phyloP scores from a whole-genome alignment of 2,797 vertebrate species.

The Lacerta viridis region DNA sequence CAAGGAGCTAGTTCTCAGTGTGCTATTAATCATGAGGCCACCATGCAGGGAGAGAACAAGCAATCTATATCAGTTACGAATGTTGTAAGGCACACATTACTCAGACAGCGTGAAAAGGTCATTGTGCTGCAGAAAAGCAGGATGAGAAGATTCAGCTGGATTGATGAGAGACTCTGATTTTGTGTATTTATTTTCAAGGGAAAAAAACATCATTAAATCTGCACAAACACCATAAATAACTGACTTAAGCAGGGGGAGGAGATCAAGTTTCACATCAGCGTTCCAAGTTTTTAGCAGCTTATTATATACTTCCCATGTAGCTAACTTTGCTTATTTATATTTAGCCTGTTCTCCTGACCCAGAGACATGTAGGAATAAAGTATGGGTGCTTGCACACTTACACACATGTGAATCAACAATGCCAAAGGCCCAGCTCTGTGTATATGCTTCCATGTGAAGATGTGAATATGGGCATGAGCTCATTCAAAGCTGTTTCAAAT shows the following conservation, averaged over 20 bases:
- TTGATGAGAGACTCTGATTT: constrained; percentile 72
- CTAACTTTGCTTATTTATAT: neutral
- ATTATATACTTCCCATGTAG: neutral
- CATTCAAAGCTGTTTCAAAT: neutral
- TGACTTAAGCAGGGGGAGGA: neutral
- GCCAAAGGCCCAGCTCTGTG: too few species aligned
- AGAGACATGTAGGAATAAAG: neutral
- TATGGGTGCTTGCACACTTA: too few species aligned
- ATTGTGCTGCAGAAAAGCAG: constrained; percentile 61
- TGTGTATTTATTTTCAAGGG: constrained; percentile 67
- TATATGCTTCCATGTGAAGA: neutral
- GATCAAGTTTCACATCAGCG: constrained; percentile 8
- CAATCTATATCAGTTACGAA: constrained; percentile 79
- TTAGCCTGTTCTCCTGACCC: neutral
- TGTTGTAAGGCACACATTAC: constrained; percentile 72
- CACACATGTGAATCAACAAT: neutral
- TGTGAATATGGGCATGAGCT: neutral
- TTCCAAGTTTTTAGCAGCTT: constrained; percentile 5
- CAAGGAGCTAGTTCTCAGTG: constrained; percentile 68
- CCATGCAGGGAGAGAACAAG: constrained; percentile 67
- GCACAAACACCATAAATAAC: constrained; percentile 61
- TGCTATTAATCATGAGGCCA: constrained; percentile 80
- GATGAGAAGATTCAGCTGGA: constrained; percentile 68
- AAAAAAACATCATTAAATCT: constrained; percentile 18
- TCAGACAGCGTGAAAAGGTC: constrained; percentile 79